Base-by-base conservation (phyloP, 2,113 vertebrate genomes). In the Zeus faber region DNA sequence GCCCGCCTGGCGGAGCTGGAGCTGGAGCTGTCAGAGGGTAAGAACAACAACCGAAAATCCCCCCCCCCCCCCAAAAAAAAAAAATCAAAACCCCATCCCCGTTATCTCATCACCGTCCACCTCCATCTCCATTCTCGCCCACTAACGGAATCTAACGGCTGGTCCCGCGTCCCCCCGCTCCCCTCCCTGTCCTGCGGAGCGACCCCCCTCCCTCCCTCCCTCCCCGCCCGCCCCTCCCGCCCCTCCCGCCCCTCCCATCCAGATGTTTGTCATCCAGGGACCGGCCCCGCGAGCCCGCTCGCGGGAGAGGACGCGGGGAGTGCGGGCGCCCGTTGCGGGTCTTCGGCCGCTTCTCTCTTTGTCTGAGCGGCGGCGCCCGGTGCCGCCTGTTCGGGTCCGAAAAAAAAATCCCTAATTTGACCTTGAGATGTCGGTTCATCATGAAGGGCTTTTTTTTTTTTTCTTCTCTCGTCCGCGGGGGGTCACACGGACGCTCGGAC, bases 1-100 rank as follows among this genome's bases (percentile, higher is more conserved):
- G 94, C 94, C 80, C 91, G 94, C 67, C 87, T 97, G 81, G 95
- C 94, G 43, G 95, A 97, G 86, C 91, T 97, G 90, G 94, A 97
- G 90, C 93, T 97, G 80, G 95, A 97, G 89, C 87, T 97, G 83
- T 95, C 94, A 72, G 95, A 97, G 87, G 95, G 95, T 97, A 92
- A 92, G 86, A 13, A 27, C 2, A 35, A 23, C 40, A 23, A 11
- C 0, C 18, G 23, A 21, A 17, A 52, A 0, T 33, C 13, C 20
- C 21, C 13, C 18, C 25, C 27, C 24, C n/a, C 40, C 2, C 22
- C 48, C 5, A n/a, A n/a, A n/a, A n/a, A n/a, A n/a, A n/a, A n/a
- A n/a, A n/a, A n/a, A n/a, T n/a, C n/a, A n/a, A n/a, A n/a, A n/a
- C n/a, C n/a, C n/a, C n/a, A n/a, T n/a, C n/a, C 43, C 46, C 35